phyloP scores from a whole-genome alignment of 2,888 invertebrate genomes.

The Eupithecia tripunctaria region DNA sequence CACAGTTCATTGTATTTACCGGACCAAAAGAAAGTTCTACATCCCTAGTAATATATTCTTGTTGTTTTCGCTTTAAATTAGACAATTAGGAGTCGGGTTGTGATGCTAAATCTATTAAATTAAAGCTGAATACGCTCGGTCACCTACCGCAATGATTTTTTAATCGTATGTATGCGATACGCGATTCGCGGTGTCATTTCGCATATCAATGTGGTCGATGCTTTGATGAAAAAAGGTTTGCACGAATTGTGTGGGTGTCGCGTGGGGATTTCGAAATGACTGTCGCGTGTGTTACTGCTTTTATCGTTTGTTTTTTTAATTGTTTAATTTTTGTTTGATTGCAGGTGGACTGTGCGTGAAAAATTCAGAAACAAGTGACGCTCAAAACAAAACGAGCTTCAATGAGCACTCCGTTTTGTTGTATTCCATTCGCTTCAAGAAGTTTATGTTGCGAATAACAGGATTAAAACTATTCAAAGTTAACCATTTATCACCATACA shows the following conservation, averaged over 20 bases:
- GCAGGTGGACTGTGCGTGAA: conserved; percentile 8
- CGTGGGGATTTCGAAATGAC: conserved; percentile 59
- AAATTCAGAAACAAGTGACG: conserved; percentile 1
- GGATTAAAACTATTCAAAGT: conserved; percentile 10
- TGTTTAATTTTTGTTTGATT: conserved; percentile 22
- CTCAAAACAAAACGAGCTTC: background rate
- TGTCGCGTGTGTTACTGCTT: conserved; percentile 33
- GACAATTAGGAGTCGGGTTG: conserved; percentile 80
- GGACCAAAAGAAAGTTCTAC: conserved; percentile 82
- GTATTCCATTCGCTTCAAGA: background rate
- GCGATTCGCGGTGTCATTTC: conserved; percentile 76
- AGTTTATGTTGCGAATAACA: background rate
- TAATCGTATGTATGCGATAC: conserved; percentile 82
- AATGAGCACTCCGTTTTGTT: background rate
- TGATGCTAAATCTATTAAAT: conserved; percentile 80
- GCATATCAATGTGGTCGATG: conserved; percentile 80
- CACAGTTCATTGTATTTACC: conserved; percentile 69
- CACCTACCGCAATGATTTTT: conserved; percentile 83
- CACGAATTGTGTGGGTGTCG: conserved; percentile 60
- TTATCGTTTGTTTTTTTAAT: conserved; percentile 36
- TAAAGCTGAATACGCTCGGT: conserved; percentile 78
- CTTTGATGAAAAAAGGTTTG: conserved; percentile 76
- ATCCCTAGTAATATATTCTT: conserved; percentile 79
- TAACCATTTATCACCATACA: conserved; percentile 61
- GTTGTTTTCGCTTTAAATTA: conserved; percentile 83